Base-by-base conservation (phyloP, 2,888 invertebrate species). In the Drosophila flavopinicola region DNA sequence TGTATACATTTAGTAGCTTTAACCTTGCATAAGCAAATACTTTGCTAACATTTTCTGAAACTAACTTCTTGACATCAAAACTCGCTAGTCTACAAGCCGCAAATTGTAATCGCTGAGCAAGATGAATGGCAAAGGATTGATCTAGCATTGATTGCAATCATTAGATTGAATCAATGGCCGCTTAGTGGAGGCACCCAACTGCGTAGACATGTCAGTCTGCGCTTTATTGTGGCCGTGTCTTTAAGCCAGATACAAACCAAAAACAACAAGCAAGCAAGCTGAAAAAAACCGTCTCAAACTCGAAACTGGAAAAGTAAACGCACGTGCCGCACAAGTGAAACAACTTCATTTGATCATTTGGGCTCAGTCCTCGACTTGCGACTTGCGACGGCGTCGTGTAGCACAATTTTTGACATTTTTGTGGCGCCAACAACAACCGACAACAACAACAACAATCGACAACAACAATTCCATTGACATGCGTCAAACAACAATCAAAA, bases 401-500 rank as follows among this genome's bases (percentile, higher is more conserved):
- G 68, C 85, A 80, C 85, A 82, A 82, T 80, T 80, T 80, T 80
- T 85, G 80, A 85, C 80, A 80, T 80, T 80, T 80, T 78, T 85
- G 85, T 80, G 80, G 80, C 80, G 80, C 80, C 80, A 80, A 73
- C 80, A 75, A 75, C 71, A 73, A 17, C 57, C 2, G 20, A n/a
- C n/a, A 60, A 30, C 64, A 52, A 13, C 53, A 41, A 33, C n/a
- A n/a, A n/a, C n/a, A n/a, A n/a, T n/a, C 58, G 47, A 39, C 51
- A 66, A 35, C 38, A 56, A 71, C 83, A 66, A 70, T 67, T 61
- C 52, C 66, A 69, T 72, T 83, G 84, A 84, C 80, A 80, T 85
- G 83, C 85, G 84, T 85, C 86, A 83, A 85, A 80, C 86, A 84
- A 83, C 74, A 83, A 80, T 80, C 80, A 80, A 80, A 80, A 80